phyloP scores from a whole-genome alignment of 2,888 invertebrate genomes.

The Cantharis nigra region DNA sequence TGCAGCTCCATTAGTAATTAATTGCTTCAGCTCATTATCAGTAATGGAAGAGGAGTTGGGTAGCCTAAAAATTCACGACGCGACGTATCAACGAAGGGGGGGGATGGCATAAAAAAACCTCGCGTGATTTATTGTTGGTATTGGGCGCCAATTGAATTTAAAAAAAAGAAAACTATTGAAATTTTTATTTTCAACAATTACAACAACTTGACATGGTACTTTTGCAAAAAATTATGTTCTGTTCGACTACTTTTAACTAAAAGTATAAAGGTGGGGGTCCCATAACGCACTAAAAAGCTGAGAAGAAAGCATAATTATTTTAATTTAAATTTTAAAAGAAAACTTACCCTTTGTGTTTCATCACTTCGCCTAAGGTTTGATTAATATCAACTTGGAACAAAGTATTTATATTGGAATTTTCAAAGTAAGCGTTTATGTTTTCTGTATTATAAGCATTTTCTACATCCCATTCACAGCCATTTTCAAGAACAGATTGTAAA shows the following conservation, averaged over 20 bases:
- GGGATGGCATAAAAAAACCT: too few species aligned
- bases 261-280: constrained; percentile 70
- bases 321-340: background rate
- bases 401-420: constrained; percentile 65
- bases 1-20: too few species aligned
- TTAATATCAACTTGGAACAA: constrained; percentile 63
- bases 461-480: constrained; percentile 71
- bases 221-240: constrained; percentile 48
- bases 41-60: too few species aligned
- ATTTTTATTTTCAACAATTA: background rate
- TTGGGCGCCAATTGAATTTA: too few species aligned
- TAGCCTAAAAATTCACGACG: too few species aligned
- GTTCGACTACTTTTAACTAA: constrained; percentile 62
- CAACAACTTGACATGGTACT: background rate
- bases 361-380: constrained; percentile 63
- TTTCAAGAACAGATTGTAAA: background rate
- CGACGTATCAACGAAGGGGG: too few species aligned
- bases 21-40: too few species aligned
- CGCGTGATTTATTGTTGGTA: too few species aligned
- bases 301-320: constrained; percentile 37
- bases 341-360: constrained; percentile 62
- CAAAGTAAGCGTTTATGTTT: constrained; percentile 73
- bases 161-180: background rate
- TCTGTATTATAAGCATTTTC: constrained; percentile 65
- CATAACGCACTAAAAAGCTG: constrained; percentile 65